Base-by-base conservation (phyloP, 2,888 invertebrate genomes). In the Coelopa pilipes region DNA sequence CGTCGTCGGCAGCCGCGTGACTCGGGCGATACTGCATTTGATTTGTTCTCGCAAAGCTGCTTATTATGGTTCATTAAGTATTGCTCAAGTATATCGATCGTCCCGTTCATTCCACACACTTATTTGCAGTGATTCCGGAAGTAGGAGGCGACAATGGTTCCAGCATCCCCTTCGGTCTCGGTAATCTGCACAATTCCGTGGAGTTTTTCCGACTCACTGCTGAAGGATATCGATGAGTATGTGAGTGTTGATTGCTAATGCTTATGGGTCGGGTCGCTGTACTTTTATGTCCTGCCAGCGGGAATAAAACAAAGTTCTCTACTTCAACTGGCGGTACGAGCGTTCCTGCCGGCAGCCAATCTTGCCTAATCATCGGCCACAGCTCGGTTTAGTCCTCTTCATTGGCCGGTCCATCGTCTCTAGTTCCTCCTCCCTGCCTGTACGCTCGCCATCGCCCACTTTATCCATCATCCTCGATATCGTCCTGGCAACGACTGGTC, bases 1-100 rank as follows among this genome's bases (percentile, higher is more conserved):
- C 13, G 2, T 11, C 9, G 62, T 46, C 34, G 2, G 34, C 34
- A 4, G 34, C 4, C 34, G 7, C 7, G 34, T 34, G 34, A 4
- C 7, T 13, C n/a, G 45, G 62, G 13, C 10, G n/a, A 50, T 66
- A 19, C 15, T 66, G 66, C 50, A 66, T 11, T 62, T 66, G 49
- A 66, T 47, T 49, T 19, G 66, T 66, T 69, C 50, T 49, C 45
- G 13, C 34, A 66, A 70, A 72, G 66, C 66, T 66, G 59, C 65
- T 66, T 72, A 66, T 55, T 72, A 59, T 72, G 49, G 66, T 17
- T 34, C 66, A 72, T 66, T 72, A 72, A 47, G 72, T 62, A 62
- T 24, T 63, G 63, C 50, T 49, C 47, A 63, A 70, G 70, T 60
- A 70, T 63, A 17, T 70, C 63, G 59, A 53, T 34, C 34, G 55